A percentile compares a stretch with the other conserved stretches of the same genome.
These are phyloP conservation scores for Ophion costatus DNA, from an alignment of 2,888 invertebrate species.

Conservation along the genomic window DNA sequence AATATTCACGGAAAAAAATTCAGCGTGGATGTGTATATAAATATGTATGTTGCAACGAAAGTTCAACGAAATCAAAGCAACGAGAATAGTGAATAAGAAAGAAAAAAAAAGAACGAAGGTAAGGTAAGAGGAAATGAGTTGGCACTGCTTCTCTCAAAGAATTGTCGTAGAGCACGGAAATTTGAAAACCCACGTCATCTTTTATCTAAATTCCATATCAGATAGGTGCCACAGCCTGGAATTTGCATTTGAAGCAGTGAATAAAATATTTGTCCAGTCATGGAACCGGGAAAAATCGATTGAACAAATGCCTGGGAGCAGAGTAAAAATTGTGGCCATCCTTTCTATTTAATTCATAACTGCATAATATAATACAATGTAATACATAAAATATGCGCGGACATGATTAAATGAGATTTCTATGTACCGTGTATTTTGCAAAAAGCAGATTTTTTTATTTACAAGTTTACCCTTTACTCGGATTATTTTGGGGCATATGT, in stretches of 20 bases:
- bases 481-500: too few relatives aligned
- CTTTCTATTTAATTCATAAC: too few relatives aligned
- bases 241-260: not conserved
- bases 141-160: not conserved
- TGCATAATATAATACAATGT: too few relatives aligned
- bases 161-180: not conserved
- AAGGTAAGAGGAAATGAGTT: not conserved
- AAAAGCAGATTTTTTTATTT: too few relatives aligned
- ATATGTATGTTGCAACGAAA: constrained; percentile 21
- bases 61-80: constrained; percentile 48
- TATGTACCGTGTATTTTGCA: too few relatives aligned
- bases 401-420: too few relatives aligned
- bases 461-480: too few relatives aligned
- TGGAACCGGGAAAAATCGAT: not conserved
- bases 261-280: not conserved
- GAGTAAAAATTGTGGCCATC: too few relatives aligned
- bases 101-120: constrained; percentile 3
- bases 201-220: constrained; percentile 2
- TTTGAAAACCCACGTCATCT: not conserved
- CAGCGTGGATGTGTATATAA: constrained; percentile 4
- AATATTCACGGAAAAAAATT: too few relatives aligned
- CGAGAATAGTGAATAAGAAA: constrained; percentile 32
- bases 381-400: too few relatives aligned
- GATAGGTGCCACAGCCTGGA: not conserved
- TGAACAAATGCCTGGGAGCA: too few relatives aligned